phyloP scores from a whole-genome alignment of 2,797 vertebrate species.

The Lacerta viridis region DNA sequence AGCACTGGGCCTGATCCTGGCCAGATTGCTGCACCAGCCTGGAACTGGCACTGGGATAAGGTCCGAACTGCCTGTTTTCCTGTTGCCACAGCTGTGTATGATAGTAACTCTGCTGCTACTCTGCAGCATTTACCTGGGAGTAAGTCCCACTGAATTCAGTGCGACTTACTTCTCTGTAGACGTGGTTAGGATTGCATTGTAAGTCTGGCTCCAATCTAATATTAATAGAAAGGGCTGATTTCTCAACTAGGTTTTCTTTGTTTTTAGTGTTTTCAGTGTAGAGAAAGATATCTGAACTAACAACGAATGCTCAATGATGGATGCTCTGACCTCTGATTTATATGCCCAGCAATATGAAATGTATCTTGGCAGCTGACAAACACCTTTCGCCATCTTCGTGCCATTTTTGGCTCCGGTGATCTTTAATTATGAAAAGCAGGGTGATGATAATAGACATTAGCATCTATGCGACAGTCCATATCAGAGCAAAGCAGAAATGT shows the following conservation, averaged over 20 bases:
- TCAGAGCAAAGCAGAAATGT: constrained; percentile 3
- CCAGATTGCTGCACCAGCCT: too few species aligned
- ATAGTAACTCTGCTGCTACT: too few species aligned
- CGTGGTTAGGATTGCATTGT: too few species aligned
- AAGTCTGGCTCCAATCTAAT: neutral
- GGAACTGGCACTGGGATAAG: too few species aligned
- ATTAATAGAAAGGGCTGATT: neutral
- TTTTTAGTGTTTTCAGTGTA: neutral
- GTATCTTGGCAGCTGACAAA: constrained; percentile 3
- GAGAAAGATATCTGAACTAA: neutral
- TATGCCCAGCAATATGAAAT: constrained; percentile 2
- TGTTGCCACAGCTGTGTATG: too few species aligned
- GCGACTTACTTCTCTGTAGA: too few species aligned
- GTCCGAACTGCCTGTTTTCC: too few species aligned
- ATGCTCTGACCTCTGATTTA: neutral
- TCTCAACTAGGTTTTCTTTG: constrained; percentile 22
- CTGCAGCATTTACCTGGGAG: too few species aligned
- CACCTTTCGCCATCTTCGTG: neutral
- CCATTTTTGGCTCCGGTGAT: neutral
- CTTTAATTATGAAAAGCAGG: constrained; percentile 3
- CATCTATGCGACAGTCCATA: constrained; percentile 14
- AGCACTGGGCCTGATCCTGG: too few species aligned
- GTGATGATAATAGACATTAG: constrained; percentile 2
- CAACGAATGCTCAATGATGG: neutral
- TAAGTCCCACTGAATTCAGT: too few species aligned